These are phyloP conservation scores for Zonitis immaculata DNA, from an alignment of 2,888 invertebrate genomes.

Conservation along the genomic window DNA sequence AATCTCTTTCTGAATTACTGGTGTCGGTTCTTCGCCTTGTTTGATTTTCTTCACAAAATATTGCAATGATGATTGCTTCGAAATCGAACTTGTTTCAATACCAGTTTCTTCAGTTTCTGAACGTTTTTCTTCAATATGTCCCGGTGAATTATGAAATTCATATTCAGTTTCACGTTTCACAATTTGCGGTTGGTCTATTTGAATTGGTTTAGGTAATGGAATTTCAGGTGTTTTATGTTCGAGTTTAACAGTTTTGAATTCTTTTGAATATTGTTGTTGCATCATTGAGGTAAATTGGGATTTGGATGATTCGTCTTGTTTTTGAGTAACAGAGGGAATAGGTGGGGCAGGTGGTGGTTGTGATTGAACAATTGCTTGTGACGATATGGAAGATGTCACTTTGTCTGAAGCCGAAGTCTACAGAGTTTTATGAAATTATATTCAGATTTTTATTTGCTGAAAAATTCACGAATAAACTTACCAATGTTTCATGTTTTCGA, in stretches of 20 bases:
- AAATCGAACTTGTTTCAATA: slow-evolving; percentile 57
- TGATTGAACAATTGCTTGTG: slow-evolving; percentile 23
- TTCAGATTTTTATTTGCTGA: slow-evolving; percentile 2
- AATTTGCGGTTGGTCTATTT: slow-evolving; percentile 22
- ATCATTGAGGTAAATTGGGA: slow-evolving; percentile 41
- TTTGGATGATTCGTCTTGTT: slow-evolving; percentile 29
- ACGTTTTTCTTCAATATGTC: slow-evolving; percentile 30
- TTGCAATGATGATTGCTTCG: slow-evolving; percentile 61
- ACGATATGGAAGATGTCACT: slow-evolving; percentile 34
- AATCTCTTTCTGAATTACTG: slow-evolving; percentile 43
- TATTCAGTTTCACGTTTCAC: slow-evolving; percentile 33
- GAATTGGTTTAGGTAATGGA: slow-evolving; percentile 35
- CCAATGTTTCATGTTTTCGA: slow-evolving; percentile 48
- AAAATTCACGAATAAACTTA: slow-evolving; percentile 27
- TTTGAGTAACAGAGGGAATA: slow-evolving; percentile 31
- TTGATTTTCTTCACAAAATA: slow-evolving; percentile 64
- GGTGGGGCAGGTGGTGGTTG: slow-evolving; percentile 22
- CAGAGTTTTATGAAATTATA: slow-evolving; percentile 13
- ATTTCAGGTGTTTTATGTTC: slow-evolving; percentile 42
- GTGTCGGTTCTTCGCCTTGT: slow-evolving; percentile 47
- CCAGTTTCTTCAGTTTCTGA: slow-evolving; percentile 35
- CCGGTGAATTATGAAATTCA: slow-evolving; percentile 28
- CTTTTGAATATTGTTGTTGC: slow-evolving; percentile 42
- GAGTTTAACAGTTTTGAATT: slow-evolving; percentile 42
- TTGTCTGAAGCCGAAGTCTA: slow-evolving; percentile 40